Percentiles rank a stretch among this genome's conserved stretches.
phyloP scores from a whole-genome alignment of 2,113 vertebrate genomes.

The Peromyscus maniculatus region DNA sequence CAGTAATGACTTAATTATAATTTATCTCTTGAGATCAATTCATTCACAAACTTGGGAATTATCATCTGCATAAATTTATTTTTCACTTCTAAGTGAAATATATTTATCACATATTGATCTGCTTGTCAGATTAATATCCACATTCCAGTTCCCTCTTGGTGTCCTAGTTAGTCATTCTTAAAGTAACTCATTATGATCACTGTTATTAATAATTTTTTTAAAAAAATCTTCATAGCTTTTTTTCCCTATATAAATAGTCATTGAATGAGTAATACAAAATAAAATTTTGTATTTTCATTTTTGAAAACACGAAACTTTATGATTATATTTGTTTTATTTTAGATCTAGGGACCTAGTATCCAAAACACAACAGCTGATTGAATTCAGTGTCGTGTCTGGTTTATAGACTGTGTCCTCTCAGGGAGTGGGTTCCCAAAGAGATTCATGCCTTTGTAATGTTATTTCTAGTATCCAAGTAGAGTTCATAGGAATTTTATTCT shows the following conservation, averaged over 20 bases:
- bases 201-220: conserved; percentile 43
- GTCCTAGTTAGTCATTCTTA: conserved; percentile 69
- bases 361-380: background rate
- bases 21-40: conserved; percentile 66
- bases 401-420: background rate
- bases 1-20: conserved; percentile 70
- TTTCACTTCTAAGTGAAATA: conserved; percentile 64
- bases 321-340: conserved; percentile 44
- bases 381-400: background rate
- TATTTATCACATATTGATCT: conserved; percentile 72
- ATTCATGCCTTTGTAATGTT: background rate
- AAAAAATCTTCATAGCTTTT: conserved; percentile 60
- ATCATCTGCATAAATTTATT: conserved; percentile 68
- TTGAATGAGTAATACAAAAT: background rate
- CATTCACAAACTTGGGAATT: conserved; percentile 66
- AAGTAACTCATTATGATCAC: conserved; percentile 52
- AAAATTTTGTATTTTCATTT: background rate
- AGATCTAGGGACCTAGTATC: background rate
- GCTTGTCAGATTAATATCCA: conserved; percentile 62
- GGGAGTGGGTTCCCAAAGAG: background rate
- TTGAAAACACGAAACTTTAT: background rate
- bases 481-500: background rate
- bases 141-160: conserved; percentile 59
- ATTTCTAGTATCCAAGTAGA: background rate
- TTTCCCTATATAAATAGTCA: background rate